A percentile compares a stretch with the other conserved stretches of the same genome.
phyloP scores from a whole-genome alignment of 2,113 vertebrate species.

The Dromiciops gliroides region DNA sequence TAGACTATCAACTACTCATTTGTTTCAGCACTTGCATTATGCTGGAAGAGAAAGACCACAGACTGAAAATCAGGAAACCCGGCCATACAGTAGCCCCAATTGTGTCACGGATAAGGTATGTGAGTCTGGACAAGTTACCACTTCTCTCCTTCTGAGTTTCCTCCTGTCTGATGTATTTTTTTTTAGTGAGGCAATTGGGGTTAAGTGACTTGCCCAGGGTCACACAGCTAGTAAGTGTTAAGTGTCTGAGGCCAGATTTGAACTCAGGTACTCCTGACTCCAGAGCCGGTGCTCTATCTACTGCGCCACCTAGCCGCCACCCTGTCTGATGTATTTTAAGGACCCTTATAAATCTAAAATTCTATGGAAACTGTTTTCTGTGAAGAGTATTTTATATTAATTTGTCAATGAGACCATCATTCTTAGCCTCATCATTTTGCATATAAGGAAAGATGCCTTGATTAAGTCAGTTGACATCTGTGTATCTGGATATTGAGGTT shows the following conservation, averaged over 20 bases:
- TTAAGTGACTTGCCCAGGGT: too few species aligned
- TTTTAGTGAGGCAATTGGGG: too few species aligned
- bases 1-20: not conserved
- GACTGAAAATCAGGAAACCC: not conserved
- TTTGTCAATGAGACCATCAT: constrained; percentile 18
- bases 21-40: not conserved
- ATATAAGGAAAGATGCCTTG: not conserved
- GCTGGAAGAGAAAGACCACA: not conserved
- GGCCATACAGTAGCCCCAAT: not conserved
- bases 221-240: too few species aligned
- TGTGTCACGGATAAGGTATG: not conserved
- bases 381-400: not conserved
- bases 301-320: too few species aligned
- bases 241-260: too few species aligned
- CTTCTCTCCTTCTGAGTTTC: not conserved
- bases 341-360: not conserved
- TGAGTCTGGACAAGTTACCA: not conserved
- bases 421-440: not conserved
- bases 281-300: too few species aligned
- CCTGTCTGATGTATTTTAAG: too few species aligned
- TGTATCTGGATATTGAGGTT: constrained; percentile 18
- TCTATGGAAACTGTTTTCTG: not conserved
- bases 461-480: not conserved
- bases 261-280: too few species aligned
- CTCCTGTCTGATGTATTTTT: not conserved